Base-by-base conservation (phyloP, 2,888 invertebrate genomes). In the Didymodactylos carnosus region DNA sequence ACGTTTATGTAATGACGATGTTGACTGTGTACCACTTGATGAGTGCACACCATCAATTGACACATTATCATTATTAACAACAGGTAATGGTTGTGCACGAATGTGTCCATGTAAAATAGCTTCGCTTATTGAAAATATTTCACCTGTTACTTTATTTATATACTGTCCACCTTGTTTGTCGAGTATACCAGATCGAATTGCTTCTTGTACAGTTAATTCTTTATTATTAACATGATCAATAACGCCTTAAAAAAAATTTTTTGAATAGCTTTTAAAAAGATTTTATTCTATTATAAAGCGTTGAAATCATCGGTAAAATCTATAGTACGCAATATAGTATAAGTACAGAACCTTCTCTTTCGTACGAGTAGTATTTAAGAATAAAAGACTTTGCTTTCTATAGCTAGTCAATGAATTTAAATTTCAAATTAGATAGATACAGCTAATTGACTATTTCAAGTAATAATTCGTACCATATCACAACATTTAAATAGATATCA, bases 181-280 rank as follows among this genome's bases (percentile, higher is more conserved):
- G 11, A 75, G 29, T 10, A 75, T 70, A 11, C 75, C 75, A 1
- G 41, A 40, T 27, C 19, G 16, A 25, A 75, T 75, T 14, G 75
- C 75, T 41, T 75, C 75, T 46, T 72, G 72, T 4, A 75, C 69
- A n/a, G 72, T 4, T 35, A 75, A 71, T 51, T 75, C 75, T 25
- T 72, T 71, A 41, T 75, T 74, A 35, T 62, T 72, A 23, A 40
- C 2, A 40, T 71, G 71, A 53, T 74, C 74, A 39, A 23, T 53
- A 19, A 74, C 74, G n/a, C n/a, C n/a, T n/a, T n/a, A n/a, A n/a
- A n/a, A n/a, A n/a, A n/a, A n/a, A n/a, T n/a, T n/a, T n/a, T n/a
- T n/a, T n/a, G 16, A 43, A 14, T 43, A 16, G 43, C 16, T 14
- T 43, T 16, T 16, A 43, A 43, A 13, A 16, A 13, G 13, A 14